A percentile compares a stretch with the other conserved stretches of the same genome.
Conservation (phyloP, 2,113 vertebrate species). For the Diphyllodes magnificus region DNA sequence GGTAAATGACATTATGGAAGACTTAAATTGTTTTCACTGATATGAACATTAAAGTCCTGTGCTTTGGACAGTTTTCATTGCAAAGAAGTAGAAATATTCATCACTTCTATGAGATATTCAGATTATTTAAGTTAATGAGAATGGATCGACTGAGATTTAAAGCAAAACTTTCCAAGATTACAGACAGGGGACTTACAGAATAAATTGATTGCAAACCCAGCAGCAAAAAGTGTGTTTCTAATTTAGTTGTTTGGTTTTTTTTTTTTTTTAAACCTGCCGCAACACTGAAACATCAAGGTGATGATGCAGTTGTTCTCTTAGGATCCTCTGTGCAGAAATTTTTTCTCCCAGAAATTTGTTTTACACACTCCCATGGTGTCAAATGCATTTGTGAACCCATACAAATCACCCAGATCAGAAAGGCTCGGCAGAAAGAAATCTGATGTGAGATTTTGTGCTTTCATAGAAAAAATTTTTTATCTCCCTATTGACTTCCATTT, state of each 20-base stretch:
- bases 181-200: not conserved
- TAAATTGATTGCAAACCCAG: not conserved
- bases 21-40: not conserved
- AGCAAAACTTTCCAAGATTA: not conserved
- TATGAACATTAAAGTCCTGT: not conserved
- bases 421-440: not conserved
- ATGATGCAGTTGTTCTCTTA: not conserved
- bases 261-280: not conserved
- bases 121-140: not conserved
- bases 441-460: not conserved
- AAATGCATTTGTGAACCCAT: not conserved
- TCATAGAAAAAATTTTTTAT: not conserved
- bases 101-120: not conserved
- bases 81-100: not conserved
- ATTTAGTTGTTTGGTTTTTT: not conserved
- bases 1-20: not conserved
- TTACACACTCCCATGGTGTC: not conserved
- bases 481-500: not conserved
- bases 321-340: not conserved
- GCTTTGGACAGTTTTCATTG: not conserved
- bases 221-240: slow-evolving; percentile 26
- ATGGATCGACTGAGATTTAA: slow-evolving; percentile 8
- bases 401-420: not conserved
- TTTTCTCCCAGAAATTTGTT: not conserved
- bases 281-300: not conserved